Conservation (phyloP, 2,797 vertebrate genomes). For the Cetoscarus ocellatus region DNA sequence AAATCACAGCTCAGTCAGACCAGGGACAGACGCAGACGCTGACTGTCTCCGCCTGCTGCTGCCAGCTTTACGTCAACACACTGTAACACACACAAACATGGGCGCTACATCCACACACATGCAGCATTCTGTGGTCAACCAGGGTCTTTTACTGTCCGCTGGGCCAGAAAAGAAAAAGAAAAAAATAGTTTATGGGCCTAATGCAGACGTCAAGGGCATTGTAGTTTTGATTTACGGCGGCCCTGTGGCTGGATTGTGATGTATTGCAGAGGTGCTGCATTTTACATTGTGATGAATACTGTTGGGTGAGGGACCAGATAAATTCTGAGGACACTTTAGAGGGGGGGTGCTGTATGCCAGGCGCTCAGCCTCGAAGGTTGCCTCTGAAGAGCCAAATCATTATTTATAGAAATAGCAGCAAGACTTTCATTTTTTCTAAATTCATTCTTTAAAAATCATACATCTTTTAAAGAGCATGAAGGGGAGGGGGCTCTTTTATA, state of each 20-base stretch:
- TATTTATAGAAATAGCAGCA: constrained; percentile 59
- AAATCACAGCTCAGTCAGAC: constrained; percentile 60
- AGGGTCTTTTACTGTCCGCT: constrained; percentile 26
- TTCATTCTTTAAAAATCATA: constrained; percentile 39
- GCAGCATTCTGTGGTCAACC: constrained; percentile 38
- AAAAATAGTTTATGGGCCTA: constrained; percentile 65
- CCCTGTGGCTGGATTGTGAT: constrained; percentile 68
- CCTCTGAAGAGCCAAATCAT: constrained; percentile 48
- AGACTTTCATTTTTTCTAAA: not conserved
- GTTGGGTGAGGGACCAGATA: constrained; percentile 66
- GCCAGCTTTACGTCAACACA: constrained; percentile 32
- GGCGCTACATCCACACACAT: constrained; percentile 11
- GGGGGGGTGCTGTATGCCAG: constrained; percentile 30
- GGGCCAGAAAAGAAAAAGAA: constrained; percentile 46
- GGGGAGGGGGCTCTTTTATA: constrained; percentile 18
- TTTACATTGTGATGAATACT: constrained; percentile 78
- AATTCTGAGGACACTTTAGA: constrained; percentile 65
- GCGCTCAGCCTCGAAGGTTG: constrained; percentile 56
- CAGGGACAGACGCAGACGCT: constrained; percentile 44
- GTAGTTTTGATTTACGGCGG: constrained; percentile 74
- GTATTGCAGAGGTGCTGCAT: constrained; percentile 54
- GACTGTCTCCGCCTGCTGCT: constrained; percentile 48
- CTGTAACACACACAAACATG: constrained; percentile 1
- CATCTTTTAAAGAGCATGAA: constrained; percentile 13
- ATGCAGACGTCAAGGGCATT: constrained; percentile 74